Conservation (phyloP, 2,797 vertebrate genomes). For the Delichon dasypus region DNA sequence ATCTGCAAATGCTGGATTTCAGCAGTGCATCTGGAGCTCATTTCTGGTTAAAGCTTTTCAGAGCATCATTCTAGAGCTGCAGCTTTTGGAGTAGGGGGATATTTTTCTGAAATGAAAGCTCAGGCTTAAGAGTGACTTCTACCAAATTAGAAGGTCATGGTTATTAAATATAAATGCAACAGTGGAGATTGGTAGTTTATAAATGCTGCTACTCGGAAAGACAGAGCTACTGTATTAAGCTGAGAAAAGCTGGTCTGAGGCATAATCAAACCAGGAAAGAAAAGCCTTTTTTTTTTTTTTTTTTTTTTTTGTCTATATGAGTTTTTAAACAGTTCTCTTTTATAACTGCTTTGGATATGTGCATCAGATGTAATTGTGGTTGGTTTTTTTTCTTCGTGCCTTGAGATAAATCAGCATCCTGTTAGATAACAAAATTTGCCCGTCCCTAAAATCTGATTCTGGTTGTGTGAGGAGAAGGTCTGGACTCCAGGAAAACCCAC, state of each 20-base stretch:
- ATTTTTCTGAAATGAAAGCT: constrained; percentile 39
- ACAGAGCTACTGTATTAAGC: background rate
- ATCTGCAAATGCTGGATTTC: constrained; percentile 35
- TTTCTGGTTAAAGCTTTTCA: constrained; percentile 41
- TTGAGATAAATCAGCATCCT: background rate
- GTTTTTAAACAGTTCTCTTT: background rate
- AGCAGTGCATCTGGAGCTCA: constrained; percentile 49
- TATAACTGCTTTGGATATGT: background rate
- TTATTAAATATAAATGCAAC: constrained; percentile 34
- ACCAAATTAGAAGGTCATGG: background rate
- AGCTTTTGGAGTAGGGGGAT: constrained; percentile 15
- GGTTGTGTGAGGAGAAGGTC: background rate
- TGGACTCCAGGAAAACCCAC: background rate
- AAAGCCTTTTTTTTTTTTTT: background rate
- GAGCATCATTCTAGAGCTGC: background rate
- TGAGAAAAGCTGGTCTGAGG: background rate
- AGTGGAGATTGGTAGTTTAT: background rate
- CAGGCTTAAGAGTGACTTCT: constrained; percentile 7
- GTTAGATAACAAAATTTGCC: background rate
- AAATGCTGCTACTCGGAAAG: background rate
- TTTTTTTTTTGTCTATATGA: background rate
- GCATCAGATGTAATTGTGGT: background rate
- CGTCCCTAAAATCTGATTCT: background rate
- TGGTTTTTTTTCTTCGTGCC: background rate
- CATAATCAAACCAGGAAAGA: background rate